phyloP scores from a whole-genome alignment of 2,113 vertebrate genomes.

The Malurus cyaneus region DNA sequence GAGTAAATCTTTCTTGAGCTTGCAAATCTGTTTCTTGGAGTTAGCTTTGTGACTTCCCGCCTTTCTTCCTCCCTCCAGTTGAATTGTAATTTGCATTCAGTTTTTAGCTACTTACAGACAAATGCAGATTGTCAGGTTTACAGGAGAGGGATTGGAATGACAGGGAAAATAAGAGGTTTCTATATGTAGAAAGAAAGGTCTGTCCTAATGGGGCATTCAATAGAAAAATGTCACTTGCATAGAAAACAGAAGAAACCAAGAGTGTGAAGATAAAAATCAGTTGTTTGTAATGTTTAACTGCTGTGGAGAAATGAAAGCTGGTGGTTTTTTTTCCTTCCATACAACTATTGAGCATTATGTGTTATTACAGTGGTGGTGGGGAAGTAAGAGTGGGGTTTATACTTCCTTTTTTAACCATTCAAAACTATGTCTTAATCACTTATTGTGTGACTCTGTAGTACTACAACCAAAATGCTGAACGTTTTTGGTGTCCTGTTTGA shows the following conservation, averaged over 20 bases:
- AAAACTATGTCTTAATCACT: not conserved
- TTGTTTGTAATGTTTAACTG: not conserved
- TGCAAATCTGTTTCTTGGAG: not conserved
- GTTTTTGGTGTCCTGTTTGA: not conserved
- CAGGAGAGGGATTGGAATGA: not conserved
- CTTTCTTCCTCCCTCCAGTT: not conserved
- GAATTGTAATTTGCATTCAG: not conserved
- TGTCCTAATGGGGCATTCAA: not conserved
- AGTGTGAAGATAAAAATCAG: not conserved
- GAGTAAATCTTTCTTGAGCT: not conserved
- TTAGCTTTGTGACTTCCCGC: not conserved
- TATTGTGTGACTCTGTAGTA: not conserved
- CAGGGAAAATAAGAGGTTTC: not conserved
- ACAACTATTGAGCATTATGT: rapidly evolving
- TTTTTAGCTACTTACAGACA: not conserved
- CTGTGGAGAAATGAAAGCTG: not conserved
- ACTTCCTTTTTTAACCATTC: not conserved
- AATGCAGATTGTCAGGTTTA: not conserved
- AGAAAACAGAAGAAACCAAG: not conserved
- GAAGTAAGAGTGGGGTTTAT: not conserved
- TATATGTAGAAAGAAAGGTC: not conserved
- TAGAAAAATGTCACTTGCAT: not conserved
- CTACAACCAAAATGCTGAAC: not conserved
- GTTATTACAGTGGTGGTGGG: not conserved
- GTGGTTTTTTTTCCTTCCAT: not conserved